Evolutionary conservation across 2,888 invertebrate species (phyloP).

Genomic region (Hedychridium roseum): DNA sequence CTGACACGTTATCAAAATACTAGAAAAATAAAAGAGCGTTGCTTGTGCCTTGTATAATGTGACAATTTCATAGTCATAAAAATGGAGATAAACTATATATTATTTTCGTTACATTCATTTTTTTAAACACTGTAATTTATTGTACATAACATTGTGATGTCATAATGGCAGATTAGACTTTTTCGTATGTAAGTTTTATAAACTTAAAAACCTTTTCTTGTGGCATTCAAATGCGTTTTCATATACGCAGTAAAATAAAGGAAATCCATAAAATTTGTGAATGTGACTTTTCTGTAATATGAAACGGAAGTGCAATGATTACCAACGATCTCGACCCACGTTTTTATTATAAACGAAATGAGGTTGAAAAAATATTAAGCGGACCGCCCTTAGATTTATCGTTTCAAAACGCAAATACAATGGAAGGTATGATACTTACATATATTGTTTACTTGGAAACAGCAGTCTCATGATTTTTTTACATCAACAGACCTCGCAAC

Average conservation of each 20-base stretch:
- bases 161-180: neutral
- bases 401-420: slow-evolving; percentile 54
- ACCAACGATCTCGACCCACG: too few species aligned
- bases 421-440: slow-evolving; percentile 50
- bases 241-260: neutral
- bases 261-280: neutral
- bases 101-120: neutral
- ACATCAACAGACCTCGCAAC: slow-evolving; percentile 43
- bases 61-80: neutral
- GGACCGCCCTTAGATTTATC: slow-evolving; percentile 63
- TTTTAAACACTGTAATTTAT: neutral
- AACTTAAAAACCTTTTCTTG: too few species aligned
- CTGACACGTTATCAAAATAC: neutral
- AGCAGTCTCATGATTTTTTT: slow-evolving; percentile 6
- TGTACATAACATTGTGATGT: too few species aligned
- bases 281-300: slow-evolving; percentile 17
- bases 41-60: neutral
- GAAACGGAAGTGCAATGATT: too few species aligned
- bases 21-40: neutral
- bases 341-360: slow-evolving; percentile 43
- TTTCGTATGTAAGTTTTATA: neutral
- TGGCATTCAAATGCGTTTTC: neutral
- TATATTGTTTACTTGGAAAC: neutral
- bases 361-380: slow-evolving; percentile 45
- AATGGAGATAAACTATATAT: neutral